Evolutionary conservation across 2,888 invertebrate species (phyloP), one percentile per base, ranked within the genome.

Genomic region (Rhopalosiphum nymphaeae): DNA sequence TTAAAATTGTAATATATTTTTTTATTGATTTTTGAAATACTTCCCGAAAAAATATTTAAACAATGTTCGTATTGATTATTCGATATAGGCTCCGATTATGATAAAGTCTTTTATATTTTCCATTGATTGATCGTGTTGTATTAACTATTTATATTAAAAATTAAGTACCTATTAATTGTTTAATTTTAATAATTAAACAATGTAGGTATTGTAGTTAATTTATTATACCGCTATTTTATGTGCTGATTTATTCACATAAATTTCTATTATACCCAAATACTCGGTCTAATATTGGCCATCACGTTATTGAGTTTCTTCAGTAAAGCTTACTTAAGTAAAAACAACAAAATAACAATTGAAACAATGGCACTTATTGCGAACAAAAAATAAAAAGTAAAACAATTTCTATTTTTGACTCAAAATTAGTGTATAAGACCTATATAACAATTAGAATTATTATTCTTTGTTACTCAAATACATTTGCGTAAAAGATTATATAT

Each of bases 201-300:
- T 16, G 21, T 36, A 21, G 5, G 5, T 46, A 46, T 46, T 7
- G n/a, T 56, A 36, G 25, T 53, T 56, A 53, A 53, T 53, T 53
- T 53, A 67, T 67, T 67, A n/a, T n/a, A 67, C 16, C 3, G 25
- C 4, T 89, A 61, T 44, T 44, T 16, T 44, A 21, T 49, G n/a
- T 57, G 53, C 16, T 53, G n/a, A 90, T 97, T 36, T 97, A 99
- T 98, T 97, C 98, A 94, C 97, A 97, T 95, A 98, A 99, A 96
- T 98, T 99, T 96, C 97, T 98, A 96, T 96, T 46, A 46, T 46
- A 46, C 44, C 7, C 99, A n/a, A n/a, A 86, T 99, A 98, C 96
- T 98, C 98, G 97, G 96, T 0, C 96, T 99, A 84, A 99, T 99
- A 99, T 95, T 97, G 61, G 95, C 97, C 2, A 98, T 98, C 95